These are phyloP conservation scores for Dryoscopus gambensis DNA, from an alignment of 2,113 vertebrate species.

Conservation along the genomic window DNA sequence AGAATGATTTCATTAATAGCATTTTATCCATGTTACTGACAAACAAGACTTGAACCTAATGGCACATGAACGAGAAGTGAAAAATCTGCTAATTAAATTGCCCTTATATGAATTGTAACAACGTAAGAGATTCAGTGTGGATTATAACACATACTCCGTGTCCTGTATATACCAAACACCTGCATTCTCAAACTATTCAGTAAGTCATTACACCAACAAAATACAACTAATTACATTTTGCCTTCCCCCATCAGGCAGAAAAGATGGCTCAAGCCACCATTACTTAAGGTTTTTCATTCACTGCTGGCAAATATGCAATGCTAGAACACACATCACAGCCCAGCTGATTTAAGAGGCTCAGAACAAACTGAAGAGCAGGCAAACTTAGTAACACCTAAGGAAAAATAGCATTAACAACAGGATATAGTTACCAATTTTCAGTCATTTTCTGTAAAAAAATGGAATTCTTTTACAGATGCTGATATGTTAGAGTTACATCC, in stretches of 20 bases:
- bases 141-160: neutral
- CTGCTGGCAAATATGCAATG: neutral
- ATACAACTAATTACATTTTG: neutral
- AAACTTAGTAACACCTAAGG: neutral
- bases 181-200: neutral
- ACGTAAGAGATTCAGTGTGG: neutral
- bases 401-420: neutral
- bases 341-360: neutral
- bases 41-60: neutral
- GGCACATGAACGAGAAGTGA: neutral
- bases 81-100: neutral
- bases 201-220: neutral
- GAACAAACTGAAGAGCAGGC: neutral
- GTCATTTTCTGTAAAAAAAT: neutral
- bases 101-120: neutral
- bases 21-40: neutral
- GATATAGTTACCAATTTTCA: neutral
- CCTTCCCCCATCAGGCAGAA: neutral
- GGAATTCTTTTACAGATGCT: neutral
- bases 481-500: neutral
- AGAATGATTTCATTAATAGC: neutral
- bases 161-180: neutral
- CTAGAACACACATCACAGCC: neutral
- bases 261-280: neutral
- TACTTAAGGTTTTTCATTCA: neutral